Evolutionary conservation across 2,888 invertebrate species (phyloP).

Genomic region (Odontothrips loti): DNA sequence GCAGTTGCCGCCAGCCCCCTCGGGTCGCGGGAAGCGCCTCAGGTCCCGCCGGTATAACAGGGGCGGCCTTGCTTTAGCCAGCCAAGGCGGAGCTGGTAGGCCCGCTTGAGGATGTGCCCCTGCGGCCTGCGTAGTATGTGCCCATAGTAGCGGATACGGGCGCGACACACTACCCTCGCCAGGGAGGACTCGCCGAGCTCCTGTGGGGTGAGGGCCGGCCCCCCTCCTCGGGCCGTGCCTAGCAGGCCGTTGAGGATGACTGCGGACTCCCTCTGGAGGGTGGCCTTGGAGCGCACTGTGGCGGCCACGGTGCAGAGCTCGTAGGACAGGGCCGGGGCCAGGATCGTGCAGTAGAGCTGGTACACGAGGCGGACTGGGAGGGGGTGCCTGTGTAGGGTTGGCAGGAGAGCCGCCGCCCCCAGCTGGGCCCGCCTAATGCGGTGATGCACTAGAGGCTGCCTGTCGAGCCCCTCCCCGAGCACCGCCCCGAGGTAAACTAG

Average conservation of each 20-base stretch:
- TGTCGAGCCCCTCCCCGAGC: not conserved
- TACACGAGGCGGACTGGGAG: not conserved
- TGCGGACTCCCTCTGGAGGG: not conserved
- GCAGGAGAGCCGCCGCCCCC: not conserved
- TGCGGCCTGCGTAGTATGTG: not conserved
- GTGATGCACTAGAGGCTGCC: not conserved
- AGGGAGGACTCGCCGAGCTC: not conserved
- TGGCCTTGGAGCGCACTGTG: not conserved
- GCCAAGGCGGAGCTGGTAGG: not conserved
- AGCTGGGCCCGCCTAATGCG: not conserved
- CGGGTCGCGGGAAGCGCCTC: too few species aligned
- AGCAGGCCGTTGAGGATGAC: not conserved
- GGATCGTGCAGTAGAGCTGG: not conserved
- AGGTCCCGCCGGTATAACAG: too few species aligned
- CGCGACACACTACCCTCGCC: not conserved
- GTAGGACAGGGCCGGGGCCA: not conserved
- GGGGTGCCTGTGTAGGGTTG: not conserved
- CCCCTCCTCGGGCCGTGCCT: not conserved
- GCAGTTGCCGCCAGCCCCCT: too few species aligned
- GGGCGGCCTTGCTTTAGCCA: too few species aligned
- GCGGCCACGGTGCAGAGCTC: not conserved
- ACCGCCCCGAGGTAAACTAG: not conserved
- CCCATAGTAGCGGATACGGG: not conserved
- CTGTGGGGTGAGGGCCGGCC: not conserved
- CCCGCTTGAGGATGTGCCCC: not conserved